Percentiles rank a stretch among this genome's conserved stretches.
phyloP scores from a whole-genome alignment of 2,888 invertebrate genomes.

The Heliconius hortense region DNA sequence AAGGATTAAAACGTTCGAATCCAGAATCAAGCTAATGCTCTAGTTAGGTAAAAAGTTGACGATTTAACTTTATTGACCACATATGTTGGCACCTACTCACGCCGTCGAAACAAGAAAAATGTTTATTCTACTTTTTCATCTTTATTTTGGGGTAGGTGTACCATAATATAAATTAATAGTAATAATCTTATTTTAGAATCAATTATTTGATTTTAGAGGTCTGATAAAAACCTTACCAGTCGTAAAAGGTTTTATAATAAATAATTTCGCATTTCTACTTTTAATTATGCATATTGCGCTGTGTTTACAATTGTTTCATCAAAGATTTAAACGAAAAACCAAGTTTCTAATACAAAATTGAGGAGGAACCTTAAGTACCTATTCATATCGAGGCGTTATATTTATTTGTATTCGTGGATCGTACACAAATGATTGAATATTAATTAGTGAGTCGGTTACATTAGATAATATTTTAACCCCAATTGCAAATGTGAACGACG shows the following conservation, averaged over 20 bases:
- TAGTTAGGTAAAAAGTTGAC: too few relatives aligned
- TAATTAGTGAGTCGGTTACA: constrained; percentile 35
- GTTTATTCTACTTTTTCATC: too few relatives aligned
- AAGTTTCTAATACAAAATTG: neutral
- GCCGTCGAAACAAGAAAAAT: too few relatives aligned
- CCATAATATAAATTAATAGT: neutral
- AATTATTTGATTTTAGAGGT: neutral
- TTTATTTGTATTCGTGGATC: constrained; percentile 35
- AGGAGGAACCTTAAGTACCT: neutral
- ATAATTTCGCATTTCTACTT: neutral
- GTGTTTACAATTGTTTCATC: neutral
- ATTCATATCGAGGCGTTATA: constrained; percentile 1
- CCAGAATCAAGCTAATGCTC: too few relatives aligned
- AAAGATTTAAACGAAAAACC: neutral
- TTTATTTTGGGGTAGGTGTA: neutral
- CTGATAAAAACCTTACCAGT: neutral
- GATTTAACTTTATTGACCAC: too few relatives aligned
- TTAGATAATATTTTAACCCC: constrained; percentile 42
- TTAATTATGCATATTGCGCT: neutral
- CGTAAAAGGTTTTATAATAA: neutral
- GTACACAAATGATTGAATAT: constrained; percentile 40
- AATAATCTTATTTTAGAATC: neutral
- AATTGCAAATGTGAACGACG: constrained; percentile 35
- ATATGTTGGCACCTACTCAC: too few relatives aligned
- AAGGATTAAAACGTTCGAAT: too few relatives aligned